phyloP scores from a whole-genome alignment of 2,113 vertebrate species.

The Taxidea taxus region DNA sequence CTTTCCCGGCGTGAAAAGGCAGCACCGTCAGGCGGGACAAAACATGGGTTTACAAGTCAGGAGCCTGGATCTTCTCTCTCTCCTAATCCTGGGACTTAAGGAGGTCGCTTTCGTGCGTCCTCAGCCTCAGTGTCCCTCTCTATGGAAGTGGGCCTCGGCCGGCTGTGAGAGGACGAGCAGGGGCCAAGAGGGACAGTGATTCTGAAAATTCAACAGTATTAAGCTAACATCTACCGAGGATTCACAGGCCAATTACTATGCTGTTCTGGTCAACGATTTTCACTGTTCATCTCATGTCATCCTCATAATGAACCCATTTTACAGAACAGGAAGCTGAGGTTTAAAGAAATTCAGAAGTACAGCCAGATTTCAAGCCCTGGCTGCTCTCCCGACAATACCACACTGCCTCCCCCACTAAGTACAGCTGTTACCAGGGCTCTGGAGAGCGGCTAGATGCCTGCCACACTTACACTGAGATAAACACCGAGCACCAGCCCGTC shows the following conservation, averaged over 20 bases:
- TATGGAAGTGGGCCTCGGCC: rapidly evolving
- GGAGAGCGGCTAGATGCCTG: no score
- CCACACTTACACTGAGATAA: not conserved
- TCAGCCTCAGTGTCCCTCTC: not conserved
- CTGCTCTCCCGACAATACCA: rapidly evolving
- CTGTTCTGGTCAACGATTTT: no score
- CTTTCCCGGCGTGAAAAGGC: rapidly evolving
- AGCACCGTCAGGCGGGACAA: rapidly evolving
- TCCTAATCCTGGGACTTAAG: not conserved
- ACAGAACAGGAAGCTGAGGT: not conserved
- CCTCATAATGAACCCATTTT: not conserved
- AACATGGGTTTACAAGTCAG: rapidly evolving
- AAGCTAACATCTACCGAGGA: not conserved
- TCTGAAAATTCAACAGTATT: not conserved
- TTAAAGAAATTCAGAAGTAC: not conserved
- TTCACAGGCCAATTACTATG: not conserved
- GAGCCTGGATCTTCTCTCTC: not conserved
- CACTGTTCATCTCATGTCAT: not conserved
- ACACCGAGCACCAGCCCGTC: not conserved
- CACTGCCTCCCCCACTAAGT: rapidly evolving
- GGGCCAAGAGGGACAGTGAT: not conserved
- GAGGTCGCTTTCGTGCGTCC: not conserved
- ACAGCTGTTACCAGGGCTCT: rapidly evolving
- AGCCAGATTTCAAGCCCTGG: not conserved
- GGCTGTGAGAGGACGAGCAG: not conserved